Conservation (phyloP, 2,888 invertebrate genomes). For the Bursaphelenchus okinawaensis region DNA sequence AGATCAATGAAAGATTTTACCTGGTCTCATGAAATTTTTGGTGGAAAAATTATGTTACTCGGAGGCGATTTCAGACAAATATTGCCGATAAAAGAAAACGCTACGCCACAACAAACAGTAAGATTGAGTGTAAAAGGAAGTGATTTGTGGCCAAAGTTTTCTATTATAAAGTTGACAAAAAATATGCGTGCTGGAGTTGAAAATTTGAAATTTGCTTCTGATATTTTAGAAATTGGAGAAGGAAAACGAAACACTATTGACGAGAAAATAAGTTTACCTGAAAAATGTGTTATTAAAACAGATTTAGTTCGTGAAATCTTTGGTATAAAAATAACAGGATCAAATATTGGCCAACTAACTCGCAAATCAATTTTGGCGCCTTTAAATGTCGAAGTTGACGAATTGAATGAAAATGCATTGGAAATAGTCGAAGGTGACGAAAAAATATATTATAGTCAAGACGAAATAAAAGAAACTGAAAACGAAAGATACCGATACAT, state of each 20-base stretch:
- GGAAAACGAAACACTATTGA: constrained; percentile 11
- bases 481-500: constrained; percentile 2
- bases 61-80: constrained; percentile 24
- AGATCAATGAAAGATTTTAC: not conserved
- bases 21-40: constrained; percentile 4
- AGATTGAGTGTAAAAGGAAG: not conserved
- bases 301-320: constrained; percentile 3
- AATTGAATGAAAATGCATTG: constrained; percentile 4
- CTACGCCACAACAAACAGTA: not conserved
- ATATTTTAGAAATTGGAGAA: constrained; percentile 20
- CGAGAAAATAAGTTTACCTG: not conserved
- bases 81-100: constrained; percentile 1
- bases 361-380: constrained; percentile 6
- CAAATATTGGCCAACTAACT: not conserved
- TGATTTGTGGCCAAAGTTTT: constrained; percentile 14
- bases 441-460: not conserved
- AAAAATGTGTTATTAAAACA: not conserved
- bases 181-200: constrained; percentile 23
- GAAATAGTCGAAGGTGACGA: not conserved
- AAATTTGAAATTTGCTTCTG: constrained; percentile 20
- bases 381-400: constrained; percentile 7
- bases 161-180: constrained; percentile 16
- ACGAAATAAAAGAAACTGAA: not conserved
- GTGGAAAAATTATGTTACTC: constrained; percentile 22
- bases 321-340: constrained; percentile 3